Percentiles rank a stretch among this genome's conserved stretches.
These are phyloP conservation scores for Melanostoma scalare DNA, from an alignment of 2,888 invertebrate genomes.

Conservation along the genomic window DNA sequence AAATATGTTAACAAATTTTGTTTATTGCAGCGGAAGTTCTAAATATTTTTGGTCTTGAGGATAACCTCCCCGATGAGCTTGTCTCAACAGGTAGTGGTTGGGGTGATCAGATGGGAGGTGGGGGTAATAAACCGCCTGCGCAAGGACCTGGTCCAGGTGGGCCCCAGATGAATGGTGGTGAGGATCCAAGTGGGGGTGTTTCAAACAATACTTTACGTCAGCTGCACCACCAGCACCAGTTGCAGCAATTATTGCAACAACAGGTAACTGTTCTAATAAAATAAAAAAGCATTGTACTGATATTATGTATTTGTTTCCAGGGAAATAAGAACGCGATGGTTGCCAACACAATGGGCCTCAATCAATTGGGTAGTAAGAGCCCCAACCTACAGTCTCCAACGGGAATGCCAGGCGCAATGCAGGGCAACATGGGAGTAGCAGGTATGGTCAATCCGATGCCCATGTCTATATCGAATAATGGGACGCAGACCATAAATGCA, in stretches of 20 bases:
- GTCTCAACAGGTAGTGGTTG: conserved; percentile 88
- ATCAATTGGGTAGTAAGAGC: conserved; percentile 90
- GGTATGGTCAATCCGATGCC: conserved; percentile 86
- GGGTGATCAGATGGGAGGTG: conserved; percentile 85
- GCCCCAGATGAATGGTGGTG: conserved; percentile 85
- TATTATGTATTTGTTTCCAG: conserved; percentile 70
- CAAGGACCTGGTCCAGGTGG: conserved; percentile 90
- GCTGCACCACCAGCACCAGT: conserved; percentile 83
- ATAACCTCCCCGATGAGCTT: conserved; percentile 95
- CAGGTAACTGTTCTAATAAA: conserved; percentile 75
- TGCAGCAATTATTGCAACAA: conserved; percentile 88
- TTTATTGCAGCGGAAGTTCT: conserved; percentile 86
- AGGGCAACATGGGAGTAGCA: conserved; percentile 88
- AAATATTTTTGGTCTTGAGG: conserved; percentile 94
- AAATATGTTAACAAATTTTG: conserved; percentile 23
- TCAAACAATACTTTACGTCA: conserved; percentile 80
- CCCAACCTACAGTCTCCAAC: conserved; percentile 93
- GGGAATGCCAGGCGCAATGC: conserved; percentile 89
- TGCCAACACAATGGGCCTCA: conserved; percentile 87
- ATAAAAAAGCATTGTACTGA: too few species aligned
- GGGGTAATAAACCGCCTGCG: conserved; percentile 88
- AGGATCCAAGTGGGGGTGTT: conserved; percentile 89
- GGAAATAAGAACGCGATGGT: conserved; percentile 80
- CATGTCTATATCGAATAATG: conserved; percentile 89
- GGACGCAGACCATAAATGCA: conserved; percentile 88